Base-by-base conservation (phyloP, 1,140 invertebrate genomes). In the Stegodyphus mimosarum region DNA sequence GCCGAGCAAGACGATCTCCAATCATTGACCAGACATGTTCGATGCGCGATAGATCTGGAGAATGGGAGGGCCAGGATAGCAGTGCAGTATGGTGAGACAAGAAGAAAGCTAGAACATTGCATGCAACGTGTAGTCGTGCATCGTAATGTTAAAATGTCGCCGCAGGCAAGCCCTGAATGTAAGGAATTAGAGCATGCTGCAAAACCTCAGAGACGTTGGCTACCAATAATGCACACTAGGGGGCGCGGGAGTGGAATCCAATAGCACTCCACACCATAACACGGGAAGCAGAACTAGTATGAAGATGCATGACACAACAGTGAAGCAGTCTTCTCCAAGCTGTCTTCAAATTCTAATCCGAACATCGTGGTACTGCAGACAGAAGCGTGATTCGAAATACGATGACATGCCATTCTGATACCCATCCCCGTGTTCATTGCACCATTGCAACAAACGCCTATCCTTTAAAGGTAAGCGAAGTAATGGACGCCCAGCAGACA, bases 181-280 rank as follows among this genome's bases (percentile, higher is more conserved):
- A 80, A 15, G 64, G 50, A 48, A 80, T 15, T 60, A 67, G 9
- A 6, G 33, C 77, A 17, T 18, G 33, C 48, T 80, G 11, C 77
- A 80, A 49, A 53, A 80, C 50, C 33, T 80, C 52, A 15, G 9
- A 17, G 18, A 80, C 11, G n/a, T 48, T 72, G 77, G 77, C 10
- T 80, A 17, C 77, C 52, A 5, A 63, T 50, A 80, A 80, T 80
- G 77, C 64, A 52, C 69, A 80, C 48, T 80, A 69, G 63, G 63
- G 18, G 52, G 63, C 6, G 64, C 69, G 48, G 70, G n/a, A 80
- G 77, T 80, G 15, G n/a, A 53, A 33, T 69, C 64, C 17, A 80
- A 80, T 53, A 69, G 9, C 49, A 70, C 63, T 64, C 17, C 77
- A 80, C n/a, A 80, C 60, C 76, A 64, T 78, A 17, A 10, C 48